These are phyloP conservation scores for Podiceps cristatus DNA, from an alignment of 2,113 vertebrate genomes.

Conservation along the genomic window DNA sequence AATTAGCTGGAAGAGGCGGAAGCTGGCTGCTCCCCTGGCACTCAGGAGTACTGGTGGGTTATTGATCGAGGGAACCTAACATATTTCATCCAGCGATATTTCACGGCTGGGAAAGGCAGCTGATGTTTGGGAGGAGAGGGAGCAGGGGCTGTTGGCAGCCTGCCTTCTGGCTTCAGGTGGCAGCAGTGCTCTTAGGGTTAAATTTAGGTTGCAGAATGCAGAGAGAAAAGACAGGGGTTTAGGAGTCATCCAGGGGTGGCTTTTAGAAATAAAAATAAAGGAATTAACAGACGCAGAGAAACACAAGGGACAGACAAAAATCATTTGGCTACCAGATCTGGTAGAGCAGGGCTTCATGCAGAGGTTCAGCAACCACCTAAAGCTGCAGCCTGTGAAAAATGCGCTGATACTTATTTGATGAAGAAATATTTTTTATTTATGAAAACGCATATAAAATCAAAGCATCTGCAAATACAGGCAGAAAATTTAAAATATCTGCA, in stretches of 20 bases:
- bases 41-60: constrained; percentile 25
- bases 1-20: background rate
- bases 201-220: background rate
- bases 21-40: background rate
- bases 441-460: background rate
- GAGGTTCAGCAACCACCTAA: background rate
- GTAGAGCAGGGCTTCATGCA: background rate
- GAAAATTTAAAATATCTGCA: background rate
- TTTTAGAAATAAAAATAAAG: constrained; percentile 29
- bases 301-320: background rate
- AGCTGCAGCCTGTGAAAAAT: constrained; percentile 1
- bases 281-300: constrained; percentile 7
- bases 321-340: background rate
- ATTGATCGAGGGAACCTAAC: background rate
- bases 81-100: background rate
- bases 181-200: background rate
- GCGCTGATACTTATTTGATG: background rate
- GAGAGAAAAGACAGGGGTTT: background rate
- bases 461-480: background rate
- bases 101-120: background rate
- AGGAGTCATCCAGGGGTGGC: background rate
- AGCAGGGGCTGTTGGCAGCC: background rate
- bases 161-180: background rate
- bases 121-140: background rate
- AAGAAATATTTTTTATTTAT: background rate